Percentiles rank a stretch among this genome's conserved stretches.
Conservation (phyloP, 1,140 invertebrate genomes). For the Druon quercuslanigerum region DNA sequence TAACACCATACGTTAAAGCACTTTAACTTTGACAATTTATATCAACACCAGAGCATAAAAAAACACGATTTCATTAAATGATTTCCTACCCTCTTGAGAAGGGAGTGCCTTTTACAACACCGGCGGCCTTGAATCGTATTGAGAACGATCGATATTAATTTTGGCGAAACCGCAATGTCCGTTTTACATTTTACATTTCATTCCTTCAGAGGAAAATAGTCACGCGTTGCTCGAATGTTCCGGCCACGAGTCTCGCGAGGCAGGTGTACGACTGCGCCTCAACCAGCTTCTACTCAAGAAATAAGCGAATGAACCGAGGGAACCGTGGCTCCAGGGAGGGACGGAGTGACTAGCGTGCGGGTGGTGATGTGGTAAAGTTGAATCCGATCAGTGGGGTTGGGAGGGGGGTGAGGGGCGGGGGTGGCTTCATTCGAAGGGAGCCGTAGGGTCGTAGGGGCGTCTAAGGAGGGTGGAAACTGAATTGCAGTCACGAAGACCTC, state of each 20-base stretch:
- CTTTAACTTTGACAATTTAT: neutral
- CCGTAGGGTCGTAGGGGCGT: neutral
- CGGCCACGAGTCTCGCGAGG: conserved; percentile 10
- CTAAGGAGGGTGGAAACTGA: neutral
- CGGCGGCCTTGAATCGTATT: neutral
- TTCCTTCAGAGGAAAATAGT: neutral
- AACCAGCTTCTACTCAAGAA: too few species aligned
- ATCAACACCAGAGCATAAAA: neutral
- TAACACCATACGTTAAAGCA: neutral
- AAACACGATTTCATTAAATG: neutral
- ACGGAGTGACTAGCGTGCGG: neutral
- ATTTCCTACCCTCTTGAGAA: neutral
- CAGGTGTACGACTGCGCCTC: conserved; percentile 30
- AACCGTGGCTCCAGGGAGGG: neutral
- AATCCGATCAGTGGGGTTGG: neutral
- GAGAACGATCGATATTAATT: conserved; percentile 26
- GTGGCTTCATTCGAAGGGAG: neutral
- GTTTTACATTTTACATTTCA: neutral
- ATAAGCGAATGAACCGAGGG: too few species aligned
- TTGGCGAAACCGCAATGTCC: conserved; percentile 2
- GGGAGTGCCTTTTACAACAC: neutral
- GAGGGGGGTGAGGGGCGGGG: neutral
- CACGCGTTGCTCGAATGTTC: conserved; percentile 2
- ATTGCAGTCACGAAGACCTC: conserved; percentile 1
- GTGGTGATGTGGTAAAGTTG: too few species aligned